Conservation (phyloP, 2,113 vertebrate species). For the Toxostoma redivivum region DNA sequence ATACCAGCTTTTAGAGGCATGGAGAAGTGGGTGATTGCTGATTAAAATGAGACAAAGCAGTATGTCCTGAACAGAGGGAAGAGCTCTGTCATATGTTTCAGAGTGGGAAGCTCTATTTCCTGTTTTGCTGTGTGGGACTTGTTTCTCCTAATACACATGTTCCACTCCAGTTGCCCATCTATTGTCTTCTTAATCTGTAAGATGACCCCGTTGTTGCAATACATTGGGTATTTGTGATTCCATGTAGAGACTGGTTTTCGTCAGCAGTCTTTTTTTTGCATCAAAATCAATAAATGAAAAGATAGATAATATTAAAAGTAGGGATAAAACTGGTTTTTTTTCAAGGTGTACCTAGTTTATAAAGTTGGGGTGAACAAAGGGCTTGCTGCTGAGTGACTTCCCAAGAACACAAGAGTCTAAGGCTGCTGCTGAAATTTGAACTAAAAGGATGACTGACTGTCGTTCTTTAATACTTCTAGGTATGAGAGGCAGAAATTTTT, state of each 20-base stretch:
- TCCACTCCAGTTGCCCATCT: neutral
- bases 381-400: neutral
- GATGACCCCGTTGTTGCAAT: neutral
- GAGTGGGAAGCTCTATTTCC: neutral
- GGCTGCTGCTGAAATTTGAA: neutral
- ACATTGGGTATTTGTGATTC: neutral
- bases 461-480: neutral
- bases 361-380: neutral
- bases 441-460: neutral
- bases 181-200: neutral
- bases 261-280: neutral
- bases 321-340: neutral
- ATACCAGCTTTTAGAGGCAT: neutral
- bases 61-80: neutral
- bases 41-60: neutral
- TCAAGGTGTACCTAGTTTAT: neutral
- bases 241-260: neutral
- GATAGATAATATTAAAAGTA: neutral
- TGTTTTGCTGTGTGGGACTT: neutral
- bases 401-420: neutral
- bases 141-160: neutral
- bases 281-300: neutral
- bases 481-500: neutral
- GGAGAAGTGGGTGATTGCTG: neutral
- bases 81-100: neutral